Conservation (phyloP, 2,113 vertebrate genomes). For the Sisor rabdophorus region DNA sequence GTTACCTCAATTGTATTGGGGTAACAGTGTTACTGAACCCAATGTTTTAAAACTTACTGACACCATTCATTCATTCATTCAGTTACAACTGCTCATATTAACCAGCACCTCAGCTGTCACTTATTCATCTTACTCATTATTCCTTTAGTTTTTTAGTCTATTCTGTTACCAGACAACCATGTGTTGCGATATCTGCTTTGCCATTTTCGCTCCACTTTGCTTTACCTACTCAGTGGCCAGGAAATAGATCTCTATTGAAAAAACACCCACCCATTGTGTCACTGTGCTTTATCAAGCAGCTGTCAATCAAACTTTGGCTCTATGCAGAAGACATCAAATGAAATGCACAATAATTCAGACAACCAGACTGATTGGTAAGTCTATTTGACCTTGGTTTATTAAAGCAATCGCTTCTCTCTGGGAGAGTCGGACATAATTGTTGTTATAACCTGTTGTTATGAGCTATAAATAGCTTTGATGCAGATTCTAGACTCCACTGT, state of each 20-base stretch:
- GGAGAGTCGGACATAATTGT: not conserved
- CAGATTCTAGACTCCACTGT: conserved; percentile 13
- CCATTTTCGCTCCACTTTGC: not conserved
- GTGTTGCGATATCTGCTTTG: not conserved
- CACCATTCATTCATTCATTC: not conserved
- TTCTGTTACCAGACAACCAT: not conserved
- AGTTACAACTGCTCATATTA: not conserved
- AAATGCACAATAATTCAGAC: conserved; percentile 2
- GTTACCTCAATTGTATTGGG: too few species aligned
- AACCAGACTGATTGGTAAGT: not conserved
- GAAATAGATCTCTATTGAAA: not conserved
- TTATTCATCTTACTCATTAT: not conserved
- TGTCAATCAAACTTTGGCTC: not conserved
- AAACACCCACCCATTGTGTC: not conserved
- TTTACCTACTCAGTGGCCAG: not conserved
- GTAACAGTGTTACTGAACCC: too few species aligned
- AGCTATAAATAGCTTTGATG: conserved; percentile 10
- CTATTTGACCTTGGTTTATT: conserved; percentile 22
- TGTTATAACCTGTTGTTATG: conserved; percentile 19
- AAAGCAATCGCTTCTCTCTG: not conserved
- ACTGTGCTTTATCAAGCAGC: conserved; percentile 24
- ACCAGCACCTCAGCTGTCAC: not conserved
- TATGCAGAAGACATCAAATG: not conserved
- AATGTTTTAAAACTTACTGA: not conserved
- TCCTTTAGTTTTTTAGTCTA: not conserved